Evolutionary conservation across 2,797 vertebrate genomes (phyloP), one percentile per base, ranked within the genome.

Genomic region (Odontamblyopus rebecca): DNA sequence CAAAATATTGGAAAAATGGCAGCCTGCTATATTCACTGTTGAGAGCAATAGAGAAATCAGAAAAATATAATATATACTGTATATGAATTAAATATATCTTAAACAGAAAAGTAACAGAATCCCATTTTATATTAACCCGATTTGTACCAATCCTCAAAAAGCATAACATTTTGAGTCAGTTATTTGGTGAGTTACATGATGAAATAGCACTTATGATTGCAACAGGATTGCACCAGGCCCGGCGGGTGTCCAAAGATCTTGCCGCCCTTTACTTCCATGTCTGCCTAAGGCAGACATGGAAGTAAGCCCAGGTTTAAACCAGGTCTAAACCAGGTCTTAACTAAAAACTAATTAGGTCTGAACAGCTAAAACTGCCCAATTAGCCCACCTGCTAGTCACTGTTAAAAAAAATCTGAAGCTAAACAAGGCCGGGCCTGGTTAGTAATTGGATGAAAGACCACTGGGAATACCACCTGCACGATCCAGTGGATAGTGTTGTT

Each of bases 211-310:
- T 65, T 38, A n/a, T 29, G 30, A 69, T 68, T 65, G n/a, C 51
- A 67, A 30, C 19, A 54, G 29, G 63, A 51, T 68, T 73, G 41
- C 68, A 67, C 68, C 69, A 74, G 67, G 29, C 23, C 9, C 0
- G 2, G n/a, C 51, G 2, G 19, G 1, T 19, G 35, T 4, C 48
- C 60, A 73, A 74, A 74, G n/a, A 65, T 18, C 23, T 16, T 19
- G 48, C 59, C 13, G 35, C 57, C 60, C 57, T 70, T 86, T 91
- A 99, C 97, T 93, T 96, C 6, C 98, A 91, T 82, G 98, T 97
- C 75, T 96, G 95, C 41, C 94, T 95, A 76, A 99, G 94, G 63
- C 96, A 88, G 79, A 98, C 96, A 1, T 23, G 23, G 23, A 23
- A 23, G 0, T 38, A 6, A 16, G 19, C 15, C 30, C 32, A 30